A percentile compares a stretch with the other conserved stretches of the same genome.
Conservation (phyloP, 2,797 vertebrate species). For the Lepidocolaptes lacrymiger region DNA sequence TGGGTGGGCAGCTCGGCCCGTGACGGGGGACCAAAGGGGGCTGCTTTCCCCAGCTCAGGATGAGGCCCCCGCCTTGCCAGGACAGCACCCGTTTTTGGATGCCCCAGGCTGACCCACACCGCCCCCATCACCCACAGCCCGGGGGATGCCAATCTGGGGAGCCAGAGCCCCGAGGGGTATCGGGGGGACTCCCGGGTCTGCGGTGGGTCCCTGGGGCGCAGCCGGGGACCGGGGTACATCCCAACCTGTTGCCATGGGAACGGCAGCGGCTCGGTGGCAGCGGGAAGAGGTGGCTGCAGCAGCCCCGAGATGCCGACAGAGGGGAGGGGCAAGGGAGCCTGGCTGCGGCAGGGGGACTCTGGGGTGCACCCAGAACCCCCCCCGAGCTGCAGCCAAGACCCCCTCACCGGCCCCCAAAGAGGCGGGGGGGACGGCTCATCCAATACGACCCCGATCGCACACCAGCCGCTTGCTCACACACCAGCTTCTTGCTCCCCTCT, state of each 20-base stretch:
- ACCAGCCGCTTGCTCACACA: accelerated
- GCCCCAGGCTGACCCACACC: accelerated
- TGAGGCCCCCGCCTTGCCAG: accelerated
- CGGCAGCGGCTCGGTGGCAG: slow-evolving; percentile 1
- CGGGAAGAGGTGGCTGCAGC: slow-evolving; percentile 52
- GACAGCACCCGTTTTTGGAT: not conserved
- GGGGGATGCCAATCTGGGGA: not conserved
- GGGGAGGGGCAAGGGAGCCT: slow-evolving; percentile 61
- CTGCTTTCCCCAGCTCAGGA: not conserved
- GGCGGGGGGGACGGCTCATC: accelerated
- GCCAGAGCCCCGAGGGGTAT: not conserved
- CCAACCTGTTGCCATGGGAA: slow-evolving; percentile 53
- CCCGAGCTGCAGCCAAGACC: accelerated
- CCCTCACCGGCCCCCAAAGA: not conserved
- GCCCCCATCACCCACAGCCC: accelerated
- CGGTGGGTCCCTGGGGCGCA: accelerated
- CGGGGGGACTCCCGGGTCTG: not conserved
- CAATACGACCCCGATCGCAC: accelerated
- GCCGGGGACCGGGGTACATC: slow-evolving; percentile 27
- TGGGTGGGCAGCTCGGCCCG: not conserved
- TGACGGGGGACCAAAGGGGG: accelerated
- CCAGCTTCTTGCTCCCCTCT: accelerated
- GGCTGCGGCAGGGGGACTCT: not conserved
- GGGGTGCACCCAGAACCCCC: not conserved
- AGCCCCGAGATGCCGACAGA: slow-evolving; percentile 63